phyloP scores from a whole-genome alignment of 2,797 vertebrate species.

The Cacajao melanocephalus region DNA sequence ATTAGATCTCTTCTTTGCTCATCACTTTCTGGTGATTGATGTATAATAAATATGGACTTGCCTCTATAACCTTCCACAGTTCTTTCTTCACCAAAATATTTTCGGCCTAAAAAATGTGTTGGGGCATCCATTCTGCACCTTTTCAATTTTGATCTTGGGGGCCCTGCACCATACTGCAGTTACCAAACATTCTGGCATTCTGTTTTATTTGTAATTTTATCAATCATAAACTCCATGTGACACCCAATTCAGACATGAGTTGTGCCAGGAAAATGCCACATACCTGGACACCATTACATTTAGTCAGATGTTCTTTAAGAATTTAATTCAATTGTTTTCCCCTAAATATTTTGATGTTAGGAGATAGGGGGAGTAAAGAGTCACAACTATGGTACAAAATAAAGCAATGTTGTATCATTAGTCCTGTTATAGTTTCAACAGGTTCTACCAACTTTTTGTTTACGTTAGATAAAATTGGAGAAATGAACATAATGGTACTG shows the following conservation, averaged over 20 bases:
- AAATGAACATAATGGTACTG: not conserved
- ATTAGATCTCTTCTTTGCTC: not conserved
- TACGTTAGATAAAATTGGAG: not conserved
- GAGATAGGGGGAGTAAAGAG: not conserved
- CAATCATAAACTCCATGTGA: not conserved
- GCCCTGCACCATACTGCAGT: not conserved
- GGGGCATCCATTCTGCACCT: not conserved
- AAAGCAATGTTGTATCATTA: not conserved
- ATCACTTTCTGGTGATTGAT: not conserved
- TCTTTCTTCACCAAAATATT: not conserved
- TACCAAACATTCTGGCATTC: not conserved
- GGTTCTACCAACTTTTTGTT: not conserved
- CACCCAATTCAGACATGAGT: not conserved
- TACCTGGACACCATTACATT: not conserved
- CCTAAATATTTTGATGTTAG: not conserved
- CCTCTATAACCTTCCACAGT: not conserved
- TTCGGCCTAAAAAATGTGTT: not conserved
- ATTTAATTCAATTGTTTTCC: constrained; percentile 6
- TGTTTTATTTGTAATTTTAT: not conserved
- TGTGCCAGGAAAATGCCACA: not conserved
- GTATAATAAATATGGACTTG: not conserved
- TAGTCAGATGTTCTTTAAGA: not conserved
- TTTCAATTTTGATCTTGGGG: not conserved
- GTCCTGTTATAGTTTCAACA: not conserved
- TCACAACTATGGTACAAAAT: not conserved